A percentile compares a stretch with the other conserved stretches of the same genome.
These are phyloP conservation scores for Apogon talboti DNA, from an alignment of 2,797 vertebrate genomes.

Conservation along the genomic window DNA sequence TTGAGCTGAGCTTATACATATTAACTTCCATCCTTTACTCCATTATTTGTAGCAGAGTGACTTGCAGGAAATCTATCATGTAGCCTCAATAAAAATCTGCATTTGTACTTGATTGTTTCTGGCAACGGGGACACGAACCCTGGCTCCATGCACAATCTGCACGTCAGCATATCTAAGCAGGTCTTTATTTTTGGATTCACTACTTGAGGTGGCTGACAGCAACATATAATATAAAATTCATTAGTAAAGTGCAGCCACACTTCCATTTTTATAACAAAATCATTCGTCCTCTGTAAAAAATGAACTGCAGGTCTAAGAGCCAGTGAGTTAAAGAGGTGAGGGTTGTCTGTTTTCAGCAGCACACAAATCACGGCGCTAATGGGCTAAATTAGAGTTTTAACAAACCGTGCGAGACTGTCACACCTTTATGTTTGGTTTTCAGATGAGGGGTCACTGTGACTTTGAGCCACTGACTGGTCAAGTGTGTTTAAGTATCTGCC, in stretches of 20 bases:
- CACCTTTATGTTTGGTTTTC: conserved; percentile 46
- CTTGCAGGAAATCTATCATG: conserved; percentile 25
- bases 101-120: conserved; percentile 34
- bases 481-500: conserved; percentile 48
- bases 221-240: conserved; percentile 19
- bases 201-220: conserved; percentile 27
- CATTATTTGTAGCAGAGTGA: conserved; percentile 13
- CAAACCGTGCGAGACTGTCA: conserved; percentile 6
- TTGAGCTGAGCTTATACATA: conserved; percentile 1
- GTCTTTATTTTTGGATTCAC: conserved; percentile 33
- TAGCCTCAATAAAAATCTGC: conserved; percentile 20
- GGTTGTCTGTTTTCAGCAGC: conserved; percentile 5
- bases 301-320: conserved; percentile 9
- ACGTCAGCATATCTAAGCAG: conserved; percentile 43
- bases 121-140: conserved; percentile 14
- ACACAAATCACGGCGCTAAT: conserved; percentile 15
- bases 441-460: conserved; percentile 39
- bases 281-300: conserved; percentile 2
- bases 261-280: conserved; percentile 22
- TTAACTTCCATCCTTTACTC: conserved; percentile 9
- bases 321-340: not conserved
- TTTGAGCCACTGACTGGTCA: conserved; percentile 37
- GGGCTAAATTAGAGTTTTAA: conserved; percentile 25
- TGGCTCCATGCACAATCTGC: conserved; percentile 21
- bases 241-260: conserved; percentile 28